Evolutionary conservation across 2,797 vertebrate genomes (phyloP).

Genomic region (Malurus leucopterus): DNA sequence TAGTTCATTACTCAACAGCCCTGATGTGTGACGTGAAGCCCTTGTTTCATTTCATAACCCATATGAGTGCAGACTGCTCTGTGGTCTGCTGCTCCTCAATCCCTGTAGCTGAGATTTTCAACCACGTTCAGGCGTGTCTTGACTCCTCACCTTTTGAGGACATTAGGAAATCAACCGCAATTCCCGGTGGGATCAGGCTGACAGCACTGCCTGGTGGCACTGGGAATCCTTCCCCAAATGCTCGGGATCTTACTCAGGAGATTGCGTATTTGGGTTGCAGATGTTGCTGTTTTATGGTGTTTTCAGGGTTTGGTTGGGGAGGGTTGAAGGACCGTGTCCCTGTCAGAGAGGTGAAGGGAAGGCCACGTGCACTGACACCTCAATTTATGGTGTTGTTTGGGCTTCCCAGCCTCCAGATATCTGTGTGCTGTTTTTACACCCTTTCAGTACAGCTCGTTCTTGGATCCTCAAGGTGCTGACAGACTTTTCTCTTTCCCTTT

Average conservation of each 20-base stretch:
- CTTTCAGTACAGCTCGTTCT: not conserved
- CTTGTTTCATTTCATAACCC: slow-evolving; percentile 35
- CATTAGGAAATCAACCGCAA: not conserved
- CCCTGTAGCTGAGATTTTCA: not conserved
- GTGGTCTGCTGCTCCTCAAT: slow-evolving; percentile 24
- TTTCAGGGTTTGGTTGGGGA: not conserved
- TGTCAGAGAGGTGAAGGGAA: not conserved
- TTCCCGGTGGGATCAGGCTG: not conserved
- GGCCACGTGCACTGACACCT: not conserved
- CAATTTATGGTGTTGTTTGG: not conserved
- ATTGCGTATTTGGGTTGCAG: not conserved
- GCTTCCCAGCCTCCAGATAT: not conserved
- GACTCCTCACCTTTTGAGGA: slow-evolving; percentile 21
- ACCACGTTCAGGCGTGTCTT: not conserved
- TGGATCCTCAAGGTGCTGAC: not conserved
- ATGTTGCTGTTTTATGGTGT: not conserved
- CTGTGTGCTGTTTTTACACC: not conserved
- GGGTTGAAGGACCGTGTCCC: not conserved
- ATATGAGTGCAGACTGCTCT: slow-evolving; percentile 1
- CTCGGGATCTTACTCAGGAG: slow-evolving; percentile 1
- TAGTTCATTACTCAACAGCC: slow-evolving; percentile 36
- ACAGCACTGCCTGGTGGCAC: not conserved
- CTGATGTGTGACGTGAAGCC: not conserved
- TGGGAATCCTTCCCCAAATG: not conserved
- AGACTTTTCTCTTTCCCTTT: slow-evolving; percentile 41